Base-by-base conservation (phyloP, 2,113 vertebrate genomes). In the Panthera uncia region DNA sequence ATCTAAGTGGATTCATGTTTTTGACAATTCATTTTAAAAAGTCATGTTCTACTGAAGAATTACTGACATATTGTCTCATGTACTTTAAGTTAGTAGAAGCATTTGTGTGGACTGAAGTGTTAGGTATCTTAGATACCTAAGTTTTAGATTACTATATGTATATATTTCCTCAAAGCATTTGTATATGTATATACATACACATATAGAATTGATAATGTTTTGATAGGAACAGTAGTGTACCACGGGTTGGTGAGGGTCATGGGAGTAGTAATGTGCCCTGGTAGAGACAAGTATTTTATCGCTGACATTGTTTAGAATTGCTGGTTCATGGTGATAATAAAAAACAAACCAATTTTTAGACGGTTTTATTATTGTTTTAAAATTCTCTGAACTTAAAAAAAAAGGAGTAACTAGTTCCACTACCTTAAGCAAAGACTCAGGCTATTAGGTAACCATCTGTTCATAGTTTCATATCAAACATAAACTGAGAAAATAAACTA, bases 21-120 rank as follows among this genome's bases (percentile, higher is more conserved):
- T 95, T 96, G 50, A 92, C 27, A 90, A 74, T 94, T 98, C 82
- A 83, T 98, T 98, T 97, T 66, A 81, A 98, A 81, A 95, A 97
- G 78, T 55, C 90, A 29, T 66, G 33, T 38, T 97, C 25, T 79
- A 25, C 9, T 93, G 29, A 81, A 94, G 86, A 97, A 96, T 71
- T 97, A 97, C 97, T 96, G 89, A 97, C 91, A 61, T 95, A 12
- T 89, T 97, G 79, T 97, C 96, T 85, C 82, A 87, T 69, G 52
- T 94, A 4, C 15, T 97, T 69, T 78, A 97, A 96, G 95, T 94
- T 90, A 86, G 33, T 50, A n/a, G 45, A 97, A 96, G 81, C 9
- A 12, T 85, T 25, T 89, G 4, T 95, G 5, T 11, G 13, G 66
- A 81, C 36, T 81, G 69, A 74, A 11, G 6, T 78, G 33, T 57